These are phyloP conservation scores for Parazoanthus swiftii DNA, from an alignment of 92 coral and sea anemone genomes.

Conservation along the genomic window DNA sequence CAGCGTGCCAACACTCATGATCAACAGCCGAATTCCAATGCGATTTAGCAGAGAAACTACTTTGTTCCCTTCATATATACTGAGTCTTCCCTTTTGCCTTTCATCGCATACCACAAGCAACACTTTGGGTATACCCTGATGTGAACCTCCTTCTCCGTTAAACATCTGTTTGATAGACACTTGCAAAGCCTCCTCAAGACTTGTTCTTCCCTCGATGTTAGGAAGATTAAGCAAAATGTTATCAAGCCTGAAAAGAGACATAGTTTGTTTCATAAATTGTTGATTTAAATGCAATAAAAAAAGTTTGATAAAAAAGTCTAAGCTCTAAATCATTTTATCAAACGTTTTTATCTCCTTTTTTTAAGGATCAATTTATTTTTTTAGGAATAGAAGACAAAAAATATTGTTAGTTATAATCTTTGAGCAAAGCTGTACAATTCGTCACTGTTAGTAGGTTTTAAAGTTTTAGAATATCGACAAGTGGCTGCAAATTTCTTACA, in stretches of 20 bases:
- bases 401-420: no score
- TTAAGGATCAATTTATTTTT: no score
- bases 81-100: neutral
- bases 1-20: constrained; percentile 53
- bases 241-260: neutral
- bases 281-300: neutral
- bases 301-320: no score
- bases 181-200: neutral
- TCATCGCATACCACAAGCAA: constrained; percentile 66
- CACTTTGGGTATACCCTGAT: constrained; percentile 73
- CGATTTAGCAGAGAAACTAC: constrained; percentile 57
- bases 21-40: constrained; percentile 59
- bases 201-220: neutral
- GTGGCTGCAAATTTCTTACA: no score
- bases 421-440: no score
- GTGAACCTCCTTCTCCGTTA: constrained; percentile 55
- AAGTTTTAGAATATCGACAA: no score
- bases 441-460: no score
- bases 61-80: neutral
- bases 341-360: no score
- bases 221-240: neutral
- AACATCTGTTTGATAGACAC: constrained; percentile 60
- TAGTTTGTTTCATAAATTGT: neutral
- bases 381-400: no score
- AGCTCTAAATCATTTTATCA: no score